A percentile compares a stretch with the other conserved stretches of the same genome.
These are phyloP conservation scores for Episyrphus balteatus DNA, from an alignment of 1,140 invertebrate species.

Conservation along the genomic window DNA sequence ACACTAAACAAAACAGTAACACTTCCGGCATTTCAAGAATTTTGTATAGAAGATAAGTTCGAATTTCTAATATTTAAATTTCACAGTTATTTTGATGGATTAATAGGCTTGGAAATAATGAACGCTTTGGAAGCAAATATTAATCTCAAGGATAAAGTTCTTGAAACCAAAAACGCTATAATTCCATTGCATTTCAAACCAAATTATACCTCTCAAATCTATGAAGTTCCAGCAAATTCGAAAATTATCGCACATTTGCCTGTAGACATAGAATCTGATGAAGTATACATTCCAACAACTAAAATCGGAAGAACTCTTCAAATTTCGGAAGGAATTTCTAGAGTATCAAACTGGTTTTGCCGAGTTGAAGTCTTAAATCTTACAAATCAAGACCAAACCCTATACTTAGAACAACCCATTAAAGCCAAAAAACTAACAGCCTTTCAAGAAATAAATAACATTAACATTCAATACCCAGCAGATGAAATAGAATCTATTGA, in stretches of 20 bases:
- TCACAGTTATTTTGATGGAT: conserved; percentile 6
- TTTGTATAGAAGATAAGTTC: too few species aligned
- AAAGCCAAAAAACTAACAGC: background rate
- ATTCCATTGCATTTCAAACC: conserved; percentile 2
- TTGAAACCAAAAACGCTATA: background rate
- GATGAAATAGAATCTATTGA: too few species aligned
- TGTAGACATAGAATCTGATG: conserved; percentile 2
- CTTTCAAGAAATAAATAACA: background rate
- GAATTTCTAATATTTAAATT: conserved; percentile 5
- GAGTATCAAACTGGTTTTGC: conserved; percentile 1
- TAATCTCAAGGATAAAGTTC: background rate
- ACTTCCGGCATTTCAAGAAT: conserved; percentile 4
- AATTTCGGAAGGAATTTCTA: conserved; percentile 5
- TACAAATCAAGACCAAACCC: background rate
- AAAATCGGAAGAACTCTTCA: background rate
- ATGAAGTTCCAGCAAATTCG: background rate
- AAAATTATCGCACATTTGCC: conserved; percentile 1
- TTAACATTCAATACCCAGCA: too few species aligned
- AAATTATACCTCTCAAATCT: background rate
- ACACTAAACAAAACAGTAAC: background rate
- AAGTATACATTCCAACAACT: background rate
- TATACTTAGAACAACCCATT: conserved; percentile 4
- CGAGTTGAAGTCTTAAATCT: conserved; percentile 1
- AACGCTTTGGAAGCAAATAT: background rate
- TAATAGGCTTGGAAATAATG: conserved; percentile 3